Evolutionary conservation across 2,888 invertebrate genomes (phyloP), one percentile per base, ranked within the genome.

Genomic region (Protodeltote pygarga): DNA sequence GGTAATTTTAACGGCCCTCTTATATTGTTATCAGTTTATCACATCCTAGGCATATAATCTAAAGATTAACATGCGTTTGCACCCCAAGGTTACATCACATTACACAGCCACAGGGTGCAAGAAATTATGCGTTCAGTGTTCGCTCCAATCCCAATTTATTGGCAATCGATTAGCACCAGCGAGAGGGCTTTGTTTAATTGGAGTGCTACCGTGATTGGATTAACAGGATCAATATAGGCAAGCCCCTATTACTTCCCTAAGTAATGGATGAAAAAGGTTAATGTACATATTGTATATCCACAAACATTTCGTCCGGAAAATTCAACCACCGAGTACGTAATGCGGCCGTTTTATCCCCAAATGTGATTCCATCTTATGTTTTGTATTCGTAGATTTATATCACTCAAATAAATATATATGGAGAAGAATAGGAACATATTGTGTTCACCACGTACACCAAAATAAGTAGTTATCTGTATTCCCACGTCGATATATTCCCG

Each of bases 401-500:
- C 29, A 34, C 31, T 51, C 29, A 38, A 46, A 58, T 33, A 44
- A 52, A 42, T 45, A 48, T 50, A 35, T 10, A 32, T 35, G 35
- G 16, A 52, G 53, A 62, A 68, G 45, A 73, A 72, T 70, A 63
- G 60, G 51, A 77, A 61, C 78, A 73, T 77, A 78, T 77, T 79
- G 73, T 75, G 66, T 58, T 41, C 44, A 35, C 52, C 41, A 14
- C 42, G 47, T 59, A 47, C 59, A 67, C 37, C 25, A 47, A 71
- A 76, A 77, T 79, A 78, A 80, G 76, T 77, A 77, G 73, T 79
- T 83, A 80, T 86, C 80, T 71, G 74, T 81, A 79, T 83, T 85
- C 88, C 83, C 87, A 86, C 83, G 81, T 83, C 82, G 83, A 83
- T 83, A 80, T 85, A 75, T 79, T 79, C 73, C 83, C 83, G 83